These are phyloP conservation scores for Sphenodon punctatus DNA, from an alignment of 2,797 vertebrate species.

Conservation along the genomic window DNA sequence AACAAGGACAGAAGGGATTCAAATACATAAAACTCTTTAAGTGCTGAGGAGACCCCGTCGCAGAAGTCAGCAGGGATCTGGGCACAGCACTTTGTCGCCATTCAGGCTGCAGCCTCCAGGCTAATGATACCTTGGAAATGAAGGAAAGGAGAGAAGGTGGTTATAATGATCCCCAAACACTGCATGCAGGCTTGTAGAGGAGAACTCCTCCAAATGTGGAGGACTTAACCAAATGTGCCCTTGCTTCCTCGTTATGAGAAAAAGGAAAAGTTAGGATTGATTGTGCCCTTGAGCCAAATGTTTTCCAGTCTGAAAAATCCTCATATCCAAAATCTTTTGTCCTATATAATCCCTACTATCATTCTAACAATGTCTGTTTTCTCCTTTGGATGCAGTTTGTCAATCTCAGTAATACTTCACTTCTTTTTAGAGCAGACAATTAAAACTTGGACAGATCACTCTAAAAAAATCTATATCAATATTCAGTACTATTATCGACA, in stretches of 20 bases:
- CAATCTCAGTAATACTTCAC: constrained; percentile 51
- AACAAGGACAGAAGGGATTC: no score
- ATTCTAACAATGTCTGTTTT: constrained; percentile 5
- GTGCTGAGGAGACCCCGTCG: no score
- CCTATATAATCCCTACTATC: constrained; percentile 20
- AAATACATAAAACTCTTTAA: no score
- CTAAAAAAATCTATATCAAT: constrained; percentile 17
- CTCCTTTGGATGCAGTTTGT: constrained; percentile 36
- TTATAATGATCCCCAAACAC: no score
- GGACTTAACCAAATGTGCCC: constrained; percentile 16
- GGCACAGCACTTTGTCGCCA: no score
- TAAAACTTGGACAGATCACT: neutral
- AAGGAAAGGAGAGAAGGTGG: no score
- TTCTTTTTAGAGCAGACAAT: constrained; percentile 19
- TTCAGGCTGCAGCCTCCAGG: no score
- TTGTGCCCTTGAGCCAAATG: neutral
- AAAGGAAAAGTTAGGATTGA: neutral
- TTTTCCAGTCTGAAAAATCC: neutral
- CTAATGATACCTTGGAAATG: no score
- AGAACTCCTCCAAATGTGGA: no score
- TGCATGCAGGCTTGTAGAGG: no score
- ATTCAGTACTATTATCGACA: constrained; percentile 2
- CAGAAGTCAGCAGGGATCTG: no score
- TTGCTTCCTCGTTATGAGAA: neutral
- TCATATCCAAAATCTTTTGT: neutral